Evolutionary conservation across 2,888 invertebrate genomes (phyloP).

Genomic region (Orthosia gothica): DNA sequence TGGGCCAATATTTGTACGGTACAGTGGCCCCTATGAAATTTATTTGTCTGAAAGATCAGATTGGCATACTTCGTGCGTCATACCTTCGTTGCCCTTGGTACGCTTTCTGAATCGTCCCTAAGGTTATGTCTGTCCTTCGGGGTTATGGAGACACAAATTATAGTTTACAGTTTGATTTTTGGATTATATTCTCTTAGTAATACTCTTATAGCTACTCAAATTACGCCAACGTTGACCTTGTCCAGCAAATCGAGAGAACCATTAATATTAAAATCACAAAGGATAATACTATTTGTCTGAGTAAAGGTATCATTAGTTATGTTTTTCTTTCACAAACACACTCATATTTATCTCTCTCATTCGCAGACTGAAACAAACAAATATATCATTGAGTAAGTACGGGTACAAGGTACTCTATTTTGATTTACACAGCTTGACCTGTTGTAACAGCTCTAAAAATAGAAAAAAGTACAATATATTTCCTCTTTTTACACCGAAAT

Average conservation of each 20-base stretch:
- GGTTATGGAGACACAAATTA: conserved; percentile 34
- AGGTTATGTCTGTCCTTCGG: conserved; percentile 30
- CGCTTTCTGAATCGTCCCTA: conserved; percentile 20
- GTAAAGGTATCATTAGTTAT: conserved; percentile 33
- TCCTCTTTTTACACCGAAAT: conserved; percentile 33
- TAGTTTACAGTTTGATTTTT: conserved; percentile 21
- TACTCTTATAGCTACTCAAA: neutral
- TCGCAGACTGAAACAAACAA: conserved; percentile 24
- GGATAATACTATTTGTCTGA: conserved; percentile 34
- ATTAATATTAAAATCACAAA: conserved; percentile 50
- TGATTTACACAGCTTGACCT: conserved; percentile 35
- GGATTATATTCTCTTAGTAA: neutral
- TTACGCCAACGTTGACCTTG: conserved; percentile 18
- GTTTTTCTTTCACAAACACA: conserved; percentile 43
- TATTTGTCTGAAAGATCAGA: conserved; percentile 56
- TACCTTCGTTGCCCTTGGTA: conserved; percentile 58
- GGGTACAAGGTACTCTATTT: conserved; percentile 17
- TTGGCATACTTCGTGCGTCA: conserved; percentile 57
- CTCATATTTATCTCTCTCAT: conserved; percentile 31
- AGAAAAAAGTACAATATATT: conserved; percentile 36
- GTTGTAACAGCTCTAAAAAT: conserved; percentile 19
- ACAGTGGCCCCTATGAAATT: conserved; percentile 52
- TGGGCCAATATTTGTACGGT: conserved; percentile 57
- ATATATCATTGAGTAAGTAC: conserved; percentile 25
- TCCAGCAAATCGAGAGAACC: conserved; percentile 9